A percentile compares a stretch with the other conserved stretches of the same genome.
These are phyloP conservation scores for Berghia stephanieae DNA, from an alignment of 1,140 invertebrate genomes.

Conservation along the genomic window DNA sequence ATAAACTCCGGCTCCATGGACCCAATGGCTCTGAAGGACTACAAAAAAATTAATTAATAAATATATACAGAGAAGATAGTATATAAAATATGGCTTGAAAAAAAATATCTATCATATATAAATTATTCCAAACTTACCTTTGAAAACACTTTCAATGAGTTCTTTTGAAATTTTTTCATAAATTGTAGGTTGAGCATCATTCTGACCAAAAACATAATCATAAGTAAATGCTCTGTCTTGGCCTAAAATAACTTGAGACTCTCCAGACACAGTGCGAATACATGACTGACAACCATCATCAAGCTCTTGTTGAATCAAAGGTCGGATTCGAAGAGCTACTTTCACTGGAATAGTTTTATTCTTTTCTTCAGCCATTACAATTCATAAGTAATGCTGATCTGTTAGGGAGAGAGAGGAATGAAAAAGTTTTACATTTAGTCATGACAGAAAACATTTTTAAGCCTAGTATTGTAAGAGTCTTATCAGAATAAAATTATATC, in stretches of 20 bases:
- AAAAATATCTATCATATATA: neutral
- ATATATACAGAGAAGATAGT: neutral
- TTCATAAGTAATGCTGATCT: too few species aligned
- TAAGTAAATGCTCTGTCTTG: slow-evolving; percentile 88
- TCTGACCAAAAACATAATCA: slow-evolving; percentile 83
- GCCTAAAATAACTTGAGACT: slow-evolving; percentile 86
- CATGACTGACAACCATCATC: slow-evolving; percentile 64
- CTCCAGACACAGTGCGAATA: slow-evolving; percentile 53
- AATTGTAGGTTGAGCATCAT: slow-evolving; percentile 77
- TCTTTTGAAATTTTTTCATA: slow-evolving; percentile 80
- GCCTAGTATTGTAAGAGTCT: too few species aligned
- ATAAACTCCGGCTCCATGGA: too few species aligned
- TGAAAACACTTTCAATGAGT: slow-evolving; percentile 82
- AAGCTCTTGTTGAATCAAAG: slow-evolving; percentile 77
- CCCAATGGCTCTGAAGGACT: too few species aligned
- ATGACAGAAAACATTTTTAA: too few species aligned
- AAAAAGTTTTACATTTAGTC: too few species aligned
- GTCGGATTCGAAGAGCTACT: slow-evolving; percentile 83
- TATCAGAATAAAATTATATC: too few species aligned
- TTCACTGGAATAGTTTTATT: slow-evolving; percentile 60
- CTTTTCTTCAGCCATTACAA: slow-evolving; percentile 29
- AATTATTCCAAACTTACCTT: slow-evolving; percentile 68
- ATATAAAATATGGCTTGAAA: neutral
- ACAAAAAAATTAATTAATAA: neutral
- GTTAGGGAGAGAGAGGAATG: too few species aligned